Conservation (phyloP, 2,797 vertebrate genomes). For the Parotocinclus haroldoi region DNA sequence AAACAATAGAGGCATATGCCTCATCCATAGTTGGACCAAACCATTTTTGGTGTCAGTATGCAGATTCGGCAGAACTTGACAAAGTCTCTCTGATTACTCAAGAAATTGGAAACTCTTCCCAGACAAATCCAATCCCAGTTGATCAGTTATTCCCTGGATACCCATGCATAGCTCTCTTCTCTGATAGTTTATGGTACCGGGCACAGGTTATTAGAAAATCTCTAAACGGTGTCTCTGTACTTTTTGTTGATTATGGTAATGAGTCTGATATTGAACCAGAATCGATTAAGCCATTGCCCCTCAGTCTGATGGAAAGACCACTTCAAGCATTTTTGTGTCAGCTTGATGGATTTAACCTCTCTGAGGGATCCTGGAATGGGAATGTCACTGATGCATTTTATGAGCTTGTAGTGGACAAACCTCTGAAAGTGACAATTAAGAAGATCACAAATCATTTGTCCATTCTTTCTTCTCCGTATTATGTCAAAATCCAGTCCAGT, state of each 20-base stretch:
- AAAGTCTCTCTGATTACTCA: constrained; percentile 67
- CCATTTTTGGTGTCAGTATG: constrained; percentile 84
- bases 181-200: constrained; percentile 75
- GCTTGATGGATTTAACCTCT: constrained; percentile 65
- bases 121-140: constrained; percentile 10
- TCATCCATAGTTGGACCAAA: constrained; percentile 73
- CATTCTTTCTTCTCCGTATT: constrained; percentile 62
- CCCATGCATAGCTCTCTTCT: constrained; percentile 74
- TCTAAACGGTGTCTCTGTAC: constrained; percentile 51
- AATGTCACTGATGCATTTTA: constrained; percentile 66
- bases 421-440: constrained; percentile 66
- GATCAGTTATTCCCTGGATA: constrained; percentile 62
- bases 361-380: constrained; percentile 63
- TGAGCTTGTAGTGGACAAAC: constrained; percentile 57
- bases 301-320: constrained; percentile 60
- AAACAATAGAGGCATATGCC: constrained; percentile 66
- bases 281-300: constrained; percentile 66
- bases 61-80: constrained; percentile 63
- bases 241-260: constrained; percentile 85
- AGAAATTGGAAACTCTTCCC: constrained; percentile 54
- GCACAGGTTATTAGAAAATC: constrained; percentile 65
- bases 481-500: constrained; percentile 70
- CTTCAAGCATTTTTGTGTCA: constrained; percentile 75
- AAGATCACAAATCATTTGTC: constrained; percentile 41
- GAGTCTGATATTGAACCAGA: constrained; percentile 62